Percentiles rank a stretch among this genome's conserved stretches.
These are phyloP conservation scores for Thymallus thymallus DNA, from an alignment of 2,113 vertebrate species.

Conservation along the genomic window DNA sequence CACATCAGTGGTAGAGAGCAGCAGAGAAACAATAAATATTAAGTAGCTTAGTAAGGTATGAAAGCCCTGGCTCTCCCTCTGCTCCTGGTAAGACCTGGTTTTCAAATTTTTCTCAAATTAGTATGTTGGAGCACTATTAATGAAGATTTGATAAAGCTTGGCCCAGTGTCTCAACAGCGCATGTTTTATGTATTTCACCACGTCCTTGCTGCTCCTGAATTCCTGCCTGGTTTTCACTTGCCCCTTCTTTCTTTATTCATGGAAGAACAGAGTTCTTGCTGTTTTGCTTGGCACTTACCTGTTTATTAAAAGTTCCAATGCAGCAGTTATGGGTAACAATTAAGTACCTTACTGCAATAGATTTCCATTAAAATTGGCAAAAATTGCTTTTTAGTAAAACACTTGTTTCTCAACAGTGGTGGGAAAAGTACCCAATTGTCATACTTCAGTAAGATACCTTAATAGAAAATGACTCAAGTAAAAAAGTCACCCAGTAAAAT, in stretches of 20 bases:
- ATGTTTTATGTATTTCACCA: conserved; percentile 52
- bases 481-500: no score
- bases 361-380: background rate
- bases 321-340: background rate
- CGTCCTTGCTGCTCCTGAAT: conserved; percentile 14
- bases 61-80: conserved; percentile 6
- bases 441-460: no score
- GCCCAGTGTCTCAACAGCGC: conserved; percentile 34
- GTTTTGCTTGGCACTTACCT: conserved; percentile 30
- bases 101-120: conserved; percentile 46
- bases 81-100: conserved; percentile 23
- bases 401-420: no score
- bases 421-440: no score
- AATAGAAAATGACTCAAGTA: no score
- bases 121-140: conserved; percentile 42
- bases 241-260: conserved; percentile 52
- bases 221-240: conserved; percentile 12
- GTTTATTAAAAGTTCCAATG: conserved; percentile 38
- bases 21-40: conserved; percentile 20
- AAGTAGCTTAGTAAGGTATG: conserved; percentile 12
- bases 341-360: no score
- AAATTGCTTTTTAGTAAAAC: no score
- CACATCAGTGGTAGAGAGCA: background rate
- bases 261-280: conserved; percentile 30
- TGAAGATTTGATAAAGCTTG: conserved; percentile 50